phyloP scores from a whole-genome alignment of 2,113 vertebrate genomes.

The Ceyx cyanopectus region DNA sequence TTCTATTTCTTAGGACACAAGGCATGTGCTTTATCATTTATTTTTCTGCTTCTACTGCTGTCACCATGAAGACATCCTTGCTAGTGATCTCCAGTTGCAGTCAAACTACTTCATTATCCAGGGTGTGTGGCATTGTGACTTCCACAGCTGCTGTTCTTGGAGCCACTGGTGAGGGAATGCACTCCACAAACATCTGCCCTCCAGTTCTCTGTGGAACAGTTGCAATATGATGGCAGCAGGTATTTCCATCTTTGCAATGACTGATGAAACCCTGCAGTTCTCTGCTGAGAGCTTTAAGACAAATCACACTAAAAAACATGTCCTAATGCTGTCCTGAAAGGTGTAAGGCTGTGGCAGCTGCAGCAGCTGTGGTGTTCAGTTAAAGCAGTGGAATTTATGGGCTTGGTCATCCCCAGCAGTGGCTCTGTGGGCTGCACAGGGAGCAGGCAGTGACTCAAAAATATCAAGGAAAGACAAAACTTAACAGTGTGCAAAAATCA shows the following conservation, averaged over 20 bases:
- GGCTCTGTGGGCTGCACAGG: neutral
- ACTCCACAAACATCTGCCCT: neutral
- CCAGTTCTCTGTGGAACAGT: constrained; percentile 36
- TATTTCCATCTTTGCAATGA: constrained; percentile 16
- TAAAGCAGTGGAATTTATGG: neutral
- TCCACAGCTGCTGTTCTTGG: constrained; percentile 4
- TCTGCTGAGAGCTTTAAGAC: neutral
- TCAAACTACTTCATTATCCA: neutral
- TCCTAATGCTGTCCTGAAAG: neutral
- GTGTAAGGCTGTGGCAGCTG: neutral
- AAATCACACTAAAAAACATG: constrained; percentile 3
- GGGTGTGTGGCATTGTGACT: neutral
- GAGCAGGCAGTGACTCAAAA: neutral
- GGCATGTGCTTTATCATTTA: neutral
- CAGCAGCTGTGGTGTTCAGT: neutral
- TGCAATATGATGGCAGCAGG: constrained; percentile 6
- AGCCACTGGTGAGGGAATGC: neutral
- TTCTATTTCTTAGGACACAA: neutral
- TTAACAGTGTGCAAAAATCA: neutral
- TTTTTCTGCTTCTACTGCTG: neutral
- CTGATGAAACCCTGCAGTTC: neutral
- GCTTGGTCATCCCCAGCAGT: neutral
- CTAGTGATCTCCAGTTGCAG: rapidly evolving
- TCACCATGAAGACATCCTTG: neutral
- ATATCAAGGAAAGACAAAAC: neutral